phyloP scores from a whole-genome alignment of 2,113 vertebrate species.

The Phalacrocorax brasilianus region DNA sequence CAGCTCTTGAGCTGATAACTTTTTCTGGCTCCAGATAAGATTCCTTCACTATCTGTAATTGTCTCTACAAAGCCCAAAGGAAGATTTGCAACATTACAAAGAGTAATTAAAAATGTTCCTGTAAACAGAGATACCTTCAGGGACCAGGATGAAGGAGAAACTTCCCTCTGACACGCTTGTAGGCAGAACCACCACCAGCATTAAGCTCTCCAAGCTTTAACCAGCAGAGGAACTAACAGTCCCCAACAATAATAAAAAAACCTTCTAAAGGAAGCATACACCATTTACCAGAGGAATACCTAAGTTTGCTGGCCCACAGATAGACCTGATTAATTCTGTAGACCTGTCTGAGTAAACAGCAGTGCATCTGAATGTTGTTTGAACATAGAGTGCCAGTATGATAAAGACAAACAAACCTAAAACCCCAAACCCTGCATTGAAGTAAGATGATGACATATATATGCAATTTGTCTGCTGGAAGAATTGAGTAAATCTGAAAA shows the following conservation, averaged over 20 bases:
- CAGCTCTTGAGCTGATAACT: neutral
- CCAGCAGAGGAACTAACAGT: neutral
- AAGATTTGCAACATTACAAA: neutral
- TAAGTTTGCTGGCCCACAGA: neutral
- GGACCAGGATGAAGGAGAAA: neutral
- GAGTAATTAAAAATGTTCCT: constrained; percentile 9
- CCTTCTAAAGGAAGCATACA: neutral
- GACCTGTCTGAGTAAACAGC: neutral
- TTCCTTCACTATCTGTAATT: neutral
- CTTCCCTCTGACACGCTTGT: neutral
- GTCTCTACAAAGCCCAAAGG: neutral
- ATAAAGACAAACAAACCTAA: neutral
- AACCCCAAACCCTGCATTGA: neutral
- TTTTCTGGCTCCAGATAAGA: neutral
- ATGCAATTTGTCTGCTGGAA: neutral
- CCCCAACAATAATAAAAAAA: neutral
- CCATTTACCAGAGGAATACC: neutral
- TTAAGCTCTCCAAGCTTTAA: neutral
- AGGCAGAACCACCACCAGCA: neutral
- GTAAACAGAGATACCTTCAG: neutral
- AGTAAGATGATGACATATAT: neutral
- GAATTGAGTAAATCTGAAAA: neutral
- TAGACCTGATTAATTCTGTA: neutral
- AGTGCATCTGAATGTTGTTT: neutral
- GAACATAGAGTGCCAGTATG: neutral